A percentile compares a stretch with the other conserved stretches of the same genome.
Evolutionary conservation across 2,888 invertebrate genomes (phyloP).

Genomic region (Pristionchus japonicus): DNA sequence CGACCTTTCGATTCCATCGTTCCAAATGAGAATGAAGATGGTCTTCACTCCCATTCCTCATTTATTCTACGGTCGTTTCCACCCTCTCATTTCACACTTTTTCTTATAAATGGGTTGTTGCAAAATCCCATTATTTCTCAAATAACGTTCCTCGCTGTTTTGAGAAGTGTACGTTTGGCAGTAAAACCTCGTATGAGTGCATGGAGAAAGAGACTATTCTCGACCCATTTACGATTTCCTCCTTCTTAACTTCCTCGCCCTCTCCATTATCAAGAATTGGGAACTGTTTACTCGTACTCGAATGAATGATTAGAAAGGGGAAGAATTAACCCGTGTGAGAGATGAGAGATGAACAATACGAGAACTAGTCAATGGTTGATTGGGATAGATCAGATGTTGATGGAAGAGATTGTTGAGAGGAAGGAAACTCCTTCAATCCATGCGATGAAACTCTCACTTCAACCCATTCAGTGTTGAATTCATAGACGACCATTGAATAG

Average conservation of each 20-base stretch:
- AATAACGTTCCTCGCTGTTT: background rate
- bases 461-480: background rate
- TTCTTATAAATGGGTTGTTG: background rate
- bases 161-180: background rate
- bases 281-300: background rate
- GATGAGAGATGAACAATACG: background rate
- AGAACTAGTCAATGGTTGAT: background rate
- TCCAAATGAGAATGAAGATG: background rate
- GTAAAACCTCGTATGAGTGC: background rate
- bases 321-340: background rate
- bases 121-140: too few relatives aligned
- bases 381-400: background rate
- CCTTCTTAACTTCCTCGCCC: background rate
- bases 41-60: background rate
- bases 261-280: background rate
- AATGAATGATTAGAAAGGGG: background rate
- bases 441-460: background rate
- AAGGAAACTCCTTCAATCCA: background rate
- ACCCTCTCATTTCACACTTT: background rate
- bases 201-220: background rate
- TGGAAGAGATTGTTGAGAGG: background rate
- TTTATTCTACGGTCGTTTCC: background rate
- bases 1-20: background rate
- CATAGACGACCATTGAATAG: slow-evolving; percentile 14
- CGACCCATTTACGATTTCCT: background rate